Evolutionary conservation across 2,888 invertebrate genomes (phyloP).

Genomic region (Leptopterna dolabrata): DNA sequence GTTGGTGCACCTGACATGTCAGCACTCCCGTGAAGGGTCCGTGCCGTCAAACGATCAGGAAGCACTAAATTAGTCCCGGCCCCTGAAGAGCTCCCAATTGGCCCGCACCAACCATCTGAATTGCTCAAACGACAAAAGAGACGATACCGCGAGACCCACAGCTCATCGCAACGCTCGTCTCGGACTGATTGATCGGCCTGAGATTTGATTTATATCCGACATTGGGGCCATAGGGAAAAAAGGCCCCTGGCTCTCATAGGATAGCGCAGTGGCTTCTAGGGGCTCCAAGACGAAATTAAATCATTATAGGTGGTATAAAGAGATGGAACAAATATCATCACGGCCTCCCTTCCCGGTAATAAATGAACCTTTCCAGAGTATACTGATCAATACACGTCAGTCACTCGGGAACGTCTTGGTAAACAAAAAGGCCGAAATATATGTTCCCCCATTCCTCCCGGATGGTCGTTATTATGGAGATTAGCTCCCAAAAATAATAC

Average conservation of each 20-base stretch:
- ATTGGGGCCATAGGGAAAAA: not conserved
- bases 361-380: slow-evolving; percentile 35
- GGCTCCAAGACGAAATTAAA: slow-evolving; percentile 42
- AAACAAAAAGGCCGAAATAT: slow-evolving; percentile 41
- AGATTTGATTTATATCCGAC: not conserved
- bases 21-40: not conserved
- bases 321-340: slow-evolving; percentile 55
- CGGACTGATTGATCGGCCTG: not conserved
- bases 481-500: slow-evolving; percentile 56
- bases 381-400: slow-evolving; percentile 54
- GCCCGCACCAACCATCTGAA: not conserved
- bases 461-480: slow-evolving; percentile 52
- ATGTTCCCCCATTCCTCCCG: slow-evolving; percentile 16
- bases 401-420: slow-evolving; percentile 45
- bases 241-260: not conserved
- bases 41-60: slow-evolving; percentile 7
- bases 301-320: slow-evolving; percentile 55
- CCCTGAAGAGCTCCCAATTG: not conserved
- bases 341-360: slow-evolving; percentile 39
- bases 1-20: not conserved
- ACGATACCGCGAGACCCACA: not conserved
- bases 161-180: not conserved
- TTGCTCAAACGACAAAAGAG: not conserved
- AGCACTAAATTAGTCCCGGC: not conserved
- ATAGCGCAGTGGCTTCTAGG: not conserved